phyloP scores from a whole-genome alignment of 2,888 invertebrate genomes.

The Ophioninae sp. region DNA sequence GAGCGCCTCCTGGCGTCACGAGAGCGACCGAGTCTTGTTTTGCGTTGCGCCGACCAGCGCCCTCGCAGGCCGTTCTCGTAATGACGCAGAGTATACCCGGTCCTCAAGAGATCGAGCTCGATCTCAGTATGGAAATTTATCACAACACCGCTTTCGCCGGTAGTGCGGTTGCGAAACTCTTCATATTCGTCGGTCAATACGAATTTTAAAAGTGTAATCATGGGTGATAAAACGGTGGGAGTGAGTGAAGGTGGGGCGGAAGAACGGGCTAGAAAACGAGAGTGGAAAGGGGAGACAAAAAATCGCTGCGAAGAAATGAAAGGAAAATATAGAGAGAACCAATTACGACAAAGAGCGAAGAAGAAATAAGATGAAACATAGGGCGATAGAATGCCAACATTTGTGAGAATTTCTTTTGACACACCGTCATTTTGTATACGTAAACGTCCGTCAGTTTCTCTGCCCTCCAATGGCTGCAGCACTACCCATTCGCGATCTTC shows the following conservation, averaged over 20 bases:
- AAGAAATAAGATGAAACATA: background rate
- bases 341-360: background rate
- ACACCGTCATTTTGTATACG: background rate
- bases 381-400: background rate
- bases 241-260: background rate
- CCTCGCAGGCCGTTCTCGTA: conserved; percentile 89
- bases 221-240: background rate
- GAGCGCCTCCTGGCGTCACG: conserved; percentile 84
- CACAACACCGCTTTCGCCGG: conserved; percentile 88
- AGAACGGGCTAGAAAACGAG: background rate
- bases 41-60: conserved; percentile 81
- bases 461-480: background rate
- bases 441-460: background rate
- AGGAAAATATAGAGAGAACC: background rate
- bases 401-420: background rate
- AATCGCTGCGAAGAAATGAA: background rate
- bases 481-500: background rate
- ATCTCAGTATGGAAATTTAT: conserved; percentile 92
- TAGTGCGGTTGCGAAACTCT: conserved; percentile 91
- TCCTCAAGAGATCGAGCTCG: conserved; percentile 94
- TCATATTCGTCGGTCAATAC: conserved; percentile 92
- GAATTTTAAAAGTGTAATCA: conserved; percentile 84
- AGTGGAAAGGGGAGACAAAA: too few relatives aligned
- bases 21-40: conserved; percentile 84
- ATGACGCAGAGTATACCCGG: conserved; percentile 89